Conservation (phyloP, 2,113 vertebrate genomes). For the Verasper variegatus region DNA sequence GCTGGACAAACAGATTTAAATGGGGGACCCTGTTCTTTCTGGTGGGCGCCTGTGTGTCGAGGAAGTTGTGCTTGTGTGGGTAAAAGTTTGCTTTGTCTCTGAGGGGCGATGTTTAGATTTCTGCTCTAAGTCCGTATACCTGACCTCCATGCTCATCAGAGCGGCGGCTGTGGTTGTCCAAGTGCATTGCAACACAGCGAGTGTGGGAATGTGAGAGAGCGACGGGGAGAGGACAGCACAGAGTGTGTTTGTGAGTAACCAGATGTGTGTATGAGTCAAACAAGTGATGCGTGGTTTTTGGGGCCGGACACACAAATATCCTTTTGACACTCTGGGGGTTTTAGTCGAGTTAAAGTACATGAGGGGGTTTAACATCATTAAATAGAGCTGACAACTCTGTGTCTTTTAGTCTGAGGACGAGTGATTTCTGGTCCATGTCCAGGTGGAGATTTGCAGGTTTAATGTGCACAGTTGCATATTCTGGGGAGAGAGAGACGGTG, state of each 20-base stretch:
- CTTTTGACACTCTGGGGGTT: neutral
- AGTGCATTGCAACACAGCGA: conserved; percentile 19
- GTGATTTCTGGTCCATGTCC: neutral
- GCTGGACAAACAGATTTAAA: conserved; percentile 60
- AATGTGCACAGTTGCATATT: conserved; percentile 46
- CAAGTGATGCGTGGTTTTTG: neutral
- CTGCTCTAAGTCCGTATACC: conserved; percentile 56
- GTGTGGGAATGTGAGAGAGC: conserved; percentile 43
- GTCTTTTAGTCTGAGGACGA: conserved; percentile 16
- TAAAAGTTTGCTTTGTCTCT: conserved; percentile 48
- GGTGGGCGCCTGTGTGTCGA: conserved; percentile 55
- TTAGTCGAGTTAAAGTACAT: conserved; percentile 29
- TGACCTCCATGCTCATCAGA: conserved; percentile 65
- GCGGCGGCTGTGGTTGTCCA: neutral
- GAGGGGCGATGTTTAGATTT: conserved; percentile 63
- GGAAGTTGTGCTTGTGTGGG: conserved; percentile 77
- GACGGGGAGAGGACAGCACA: neutral
- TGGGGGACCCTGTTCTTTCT: conserved; percentile 41
- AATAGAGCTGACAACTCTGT: conserved; percentile 1
- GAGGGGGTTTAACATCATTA: conserved; percentile 23
- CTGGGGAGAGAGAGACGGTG: conserved; percentile 13
- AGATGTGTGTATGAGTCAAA: conserved; percentile 6
- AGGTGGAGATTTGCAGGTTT: conserved; percentile 10
- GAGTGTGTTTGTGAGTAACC: neutral
- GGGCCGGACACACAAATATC: conserved; percentile 4